phyloP scores from a whole-genome alignment of 2,888 invertebrate species.

The Ophion ventricosus region DNA sequence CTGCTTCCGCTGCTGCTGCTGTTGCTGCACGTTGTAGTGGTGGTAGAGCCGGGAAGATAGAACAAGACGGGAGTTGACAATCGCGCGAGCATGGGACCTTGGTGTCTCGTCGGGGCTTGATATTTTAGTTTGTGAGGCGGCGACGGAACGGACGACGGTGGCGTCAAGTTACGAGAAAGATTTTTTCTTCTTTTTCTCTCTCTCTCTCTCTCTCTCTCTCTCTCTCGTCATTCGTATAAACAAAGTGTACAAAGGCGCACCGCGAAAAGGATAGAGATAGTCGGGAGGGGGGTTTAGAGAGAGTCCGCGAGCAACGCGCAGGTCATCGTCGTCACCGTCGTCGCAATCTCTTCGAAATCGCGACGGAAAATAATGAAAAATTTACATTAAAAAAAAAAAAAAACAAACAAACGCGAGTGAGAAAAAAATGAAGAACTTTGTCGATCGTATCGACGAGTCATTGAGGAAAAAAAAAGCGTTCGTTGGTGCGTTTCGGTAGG shows the following conservation, averaged over 20 bases:
- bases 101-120: constrained; percentile 53
- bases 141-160: constrained; percentile 32
- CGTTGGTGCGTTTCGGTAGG: too few species aligned
- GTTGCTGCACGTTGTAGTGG: constrained; percentile 34
- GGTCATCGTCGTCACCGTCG: too few species aligned
- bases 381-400: too few species aligned
- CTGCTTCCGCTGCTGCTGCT: constrained; percentile 43
- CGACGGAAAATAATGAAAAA: too few species aligned
- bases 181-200: background rate
- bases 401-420: too few species aligned
- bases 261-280: too few species aligned
- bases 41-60: constrained; percentile 40
- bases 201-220: background rate
- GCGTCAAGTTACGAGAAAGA: constrained; percentile 20
- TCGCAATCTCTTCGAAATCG: too few species aligned
- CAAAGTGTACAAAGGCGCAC: background rate
- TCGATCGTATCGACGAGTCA: too few species aligned
- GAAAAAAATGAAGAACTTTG: too few species aligned
- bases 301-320: too few species aligned
- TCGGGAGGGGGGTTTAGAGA: too few species aligned
- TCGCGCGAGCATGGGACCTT: constrained; percentile 55
- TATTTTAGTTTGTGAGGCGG: constrained; percentile 35
- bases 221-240: constrained; percentile 8
- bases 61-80: constrained; percentile 60
- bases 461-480: too few species aligned